Evolutionary conservation across 2,888 invertebrate species (phyloP).

Genomic region (Salticus scenicus): DNA sequence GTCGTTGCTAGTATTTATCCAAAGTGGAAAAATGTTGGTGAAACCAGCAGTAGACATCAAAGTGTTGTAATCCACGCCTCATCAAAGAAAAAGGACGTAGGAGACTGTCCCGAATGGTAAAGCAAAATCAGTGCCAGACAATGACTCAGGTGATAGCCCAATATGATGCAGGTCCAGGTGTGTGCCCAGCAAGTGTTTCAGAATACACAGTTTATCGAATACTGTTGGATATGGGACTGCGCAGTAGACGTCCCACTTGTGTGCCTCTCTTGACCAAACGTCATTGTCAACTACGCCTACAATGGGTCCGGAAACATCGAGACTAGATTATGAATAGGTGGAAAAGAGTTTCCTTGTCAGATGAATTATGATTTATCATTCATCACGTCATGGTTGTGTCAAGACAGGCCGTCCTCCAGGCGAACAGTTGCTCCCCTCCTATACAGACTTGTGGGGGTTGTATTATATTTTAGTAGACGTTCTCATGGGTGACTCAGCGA

Average conservation of each 20-base stretch:
- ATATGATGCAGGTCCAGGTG: slow-evolving; percentile 1
- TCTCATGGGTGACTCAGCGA: no score
- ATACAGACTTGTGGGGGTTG: no score
- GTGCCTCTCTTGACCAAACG: not conserved
- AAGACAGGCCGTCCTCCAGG: no score
- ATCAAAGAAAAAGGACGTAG: not conserved
- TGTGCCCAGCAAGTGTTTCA: not conserved
- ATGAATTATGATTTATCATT: no score
- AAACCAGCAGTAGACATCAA: no score
- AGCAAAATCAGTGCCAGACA: not conserved
- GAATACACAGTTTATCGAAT: slow-evolving; percentile 17
- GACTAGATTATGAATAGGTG: not conserved
- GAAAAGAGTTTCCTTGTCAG: no score
- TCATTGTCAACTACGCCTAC: not conserved
- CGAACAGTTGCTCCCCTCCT: no score
- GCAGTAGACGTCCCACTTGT: not conserved
- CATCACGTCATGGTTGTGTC: no score
- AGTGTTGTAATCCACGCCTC: not conserved
- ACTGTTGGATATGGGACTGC: no score
- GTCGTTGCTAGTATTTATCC: not conserved
- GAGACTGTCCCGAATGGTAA: not conserved
- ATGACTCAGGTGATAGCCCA: slow-evolving; percentile 20
- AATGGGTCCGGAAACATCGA: not conserved
- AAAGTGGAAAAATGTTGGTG: not conserved
- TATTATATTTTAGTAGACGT: no score